phyloP scores from a whole-genome alignment of 2,113 vertebrate species.

The Podarcis raffonei region DNA sequence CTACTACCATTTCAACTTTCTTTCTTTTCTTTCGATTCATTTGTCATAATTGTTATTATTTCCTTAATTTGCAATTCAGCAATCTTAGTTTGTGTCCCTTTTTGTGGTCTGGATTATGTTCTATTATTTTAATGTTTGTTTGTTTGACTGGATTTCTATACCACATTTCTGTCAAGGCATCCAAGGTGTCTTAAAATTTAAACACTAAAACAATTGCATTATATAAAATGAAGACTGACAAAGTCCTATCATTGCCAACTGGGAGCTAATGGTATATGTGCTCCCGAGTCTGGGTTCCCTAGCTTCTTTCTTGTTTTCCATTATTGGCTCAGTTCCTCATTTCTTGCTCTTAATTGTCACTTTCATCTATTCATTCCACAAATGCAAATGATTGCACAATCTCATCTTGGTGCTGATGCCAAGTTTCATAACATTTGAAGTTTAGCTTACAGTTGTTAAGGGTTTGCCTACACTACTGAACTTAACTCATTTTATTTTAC shows the following conservation, averaged over 20 bases:
- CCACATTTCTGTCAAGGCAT: too few species aligned
- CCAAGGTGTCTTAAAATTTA: too few species aligned
- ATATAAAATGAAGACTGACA: too few species aligned
- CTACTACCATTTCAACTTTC: conserved; percentile 46
- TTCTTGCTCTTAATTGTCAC: conserved; percentile 25
- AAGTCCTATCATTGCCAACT: too few species aligned
- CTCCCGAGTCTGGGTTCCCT: too few species aligned
- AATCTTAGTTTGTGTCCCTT: conserved; percentile 41
- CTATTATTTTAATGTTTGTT: conserved; percentile 21
- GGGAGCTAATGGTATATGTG: too few species aligned
- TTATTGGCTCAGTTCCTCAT: conserved; percentile 5
- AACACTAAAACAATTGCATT: too few species aligned
- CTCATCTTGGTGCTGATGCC: neutral
- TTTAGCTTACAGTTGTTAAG: conserved; percentile 16
- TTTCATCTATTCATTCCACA: conserved; percentile 9
- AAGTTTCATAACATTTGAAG: conserved; percentile 13
- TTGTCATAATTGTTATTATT: conserved; percentile 22
- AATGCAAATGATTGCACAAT: neutral
- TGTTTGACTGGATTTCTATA: too few species aligned
- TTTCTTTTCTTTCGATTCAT: conserved; percentile 34
- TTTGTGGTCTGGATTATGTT: conserved; percentile 29
- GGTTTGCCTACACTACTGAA: neutral
- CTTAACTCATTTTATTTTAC: neutral
- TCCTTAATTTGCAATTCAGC: conserved; percentile 23
- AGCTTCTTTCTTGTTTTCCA: neutral